Evolutionary conservation across 2,888 invertebrate genomes (phyloP), one percentile per base, ranked within the genome.

Genomic region (Lottia scabra): DNA sequence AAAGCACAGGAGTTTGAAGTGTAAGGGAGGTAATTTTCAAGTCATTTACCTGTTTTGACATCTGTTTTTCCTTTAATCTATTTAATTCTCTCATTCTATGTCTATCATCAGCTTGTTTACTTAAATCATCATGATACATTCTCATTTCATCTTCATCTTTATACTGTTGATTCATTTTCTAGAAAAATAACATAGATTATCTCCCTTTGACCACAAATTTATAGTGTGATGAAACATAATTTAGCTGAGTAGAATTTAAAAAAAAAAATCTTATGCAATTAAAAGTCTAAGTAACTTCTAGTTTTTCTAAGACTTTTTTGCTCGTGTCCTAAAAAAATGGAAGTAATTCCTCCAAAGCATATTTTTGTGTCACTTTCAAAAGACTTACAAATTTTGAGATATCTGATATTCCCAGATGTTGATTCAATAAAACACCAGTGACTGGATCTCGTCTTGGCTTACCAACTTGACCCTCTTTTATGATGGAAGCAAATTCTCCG

Each of bases 391-490:
- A n/a, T 43, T 64, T 71, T 15, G 75, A 73, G 12, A 76, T 72
- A 27, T 76, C 78, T 10, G 76, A 75, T 30, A 70, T 75, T 8
- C 70, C 68, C 3, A 78, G 74, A 30, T 76, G 76, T 43, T 76
- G 76, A 48, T 78, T 67, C 16, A 73, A 43, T 44, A 83, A 48
- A 38, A 70, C 46, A 19, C 83, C 83, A 3, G 82, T 84, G 19
- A 63, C 63, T 1, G 79, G 78, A 66, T 85, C 84, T 46, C 81
- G 72, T 27, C 73, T 68, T 1, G 85, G 85, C 63, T 78, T 78
- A 27, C 85, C 85, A 4, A 83, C 82, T 63, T 77, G 73, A 44
- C 82, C 80, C 23, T 76, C 71, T 62, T 77, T 73, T 69, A 85
- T 79, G 0, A 77, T 63, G 16, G 78, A 70, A 2, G 80, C 81